A percentile compares a stretch with the other conserved stretches of the same genome.
Evolutionary conservation across 2,888 invertebrate genomes (phyloP).

Genomic region (Protodeltote pygarga): DNA sequence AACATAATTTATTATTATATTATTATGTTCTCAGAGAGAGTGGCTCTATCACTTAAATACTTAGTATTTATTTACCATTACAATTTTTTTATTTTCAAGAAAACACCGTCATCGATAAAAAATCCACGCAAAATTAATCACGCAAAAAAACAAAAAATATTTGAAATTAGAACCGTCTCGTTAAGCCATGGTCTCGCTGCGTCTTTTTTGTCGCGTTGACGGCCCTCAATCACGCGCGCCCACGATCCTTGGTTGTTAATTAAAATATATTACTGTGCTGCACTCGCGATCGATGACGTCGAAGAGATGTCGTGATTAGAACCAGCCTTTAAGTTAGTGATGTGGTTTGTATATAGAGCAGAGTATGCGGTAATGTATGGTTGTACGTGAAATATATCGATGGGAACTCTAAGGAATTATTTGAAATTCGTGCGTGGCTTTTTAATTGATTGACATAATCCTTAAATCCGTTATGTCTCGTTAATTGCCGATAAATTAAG

Average conservation of each 20-base stretch:
- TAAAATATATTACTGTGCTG: conserved; percentile 67
- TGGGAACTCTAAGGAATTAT: conserved; percentile 36
- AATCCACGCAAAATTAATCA: conserved; percentile 15
- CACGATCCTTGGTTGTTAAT: conserved; percentile 62
- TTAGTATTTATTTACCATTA: no score
- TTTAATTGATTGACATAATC: conserved; percentile 34
- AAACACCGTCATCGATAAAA: no score
- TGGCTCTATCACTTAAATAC: no score
- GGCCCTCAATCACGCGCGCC: conserved; percentile 64
- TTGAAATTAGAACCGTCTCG: conserved; percentile 48
- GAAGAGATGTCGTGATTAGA: conserved; percentile 59
- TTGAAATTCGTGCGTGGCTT: conserved; percentile 34
- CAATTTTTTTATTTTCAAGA: no score
- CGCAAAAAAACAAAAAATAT: conserved; percentile 38
- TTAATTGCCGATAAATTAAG: no score
- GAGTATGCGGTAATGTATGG: conserved; percentile 32
- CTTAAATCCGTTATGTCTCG: conserved; percentile 22
- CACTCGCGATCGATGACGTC: conserved; percentile 56
- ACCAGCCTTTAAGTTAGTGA: conserved; percentile 38
- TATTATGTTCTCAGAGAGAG: no score
- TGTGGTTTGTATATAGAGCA: conserved; percentile 37
- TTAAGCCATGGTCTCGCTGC: conserved; percentile 51
- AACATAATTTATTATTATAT: no score
- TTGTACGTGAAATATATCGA: conserved; percentile 34
- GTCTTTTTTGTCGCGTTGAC: conserved; percentile 58